Percentiles rank a stretch among this genome's conserved stretches.
These are phyloP conservation scores for Leptarthrus brevirostris DNA, from an alignment of 2,888 invertebrate genomes.

Conservation along the genomic window DNA sequence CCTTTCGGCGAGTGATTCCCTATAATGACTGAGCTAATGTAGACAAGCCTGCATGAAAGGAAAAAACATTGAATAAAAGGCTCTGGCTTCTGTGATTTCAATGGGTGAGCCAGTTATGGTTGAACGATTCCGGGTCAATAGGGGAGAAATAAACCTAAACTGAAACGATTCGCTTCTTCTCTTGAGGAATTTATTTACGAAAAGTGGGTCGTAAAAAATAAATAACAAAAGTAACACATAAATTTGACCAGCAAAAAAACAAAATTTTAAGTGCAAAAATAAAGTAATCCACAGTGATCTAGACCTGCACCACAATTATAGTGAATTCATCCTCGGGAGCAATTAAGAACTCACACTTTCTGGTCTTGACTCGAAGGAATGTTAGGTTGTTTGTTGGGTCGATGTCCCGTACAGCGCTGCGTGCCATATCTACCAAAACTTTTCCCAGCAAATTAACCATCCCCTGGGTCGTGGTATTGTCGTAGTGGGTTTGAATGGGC, in stretches of 20 bases:
- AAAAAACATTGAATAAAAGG: constrained; percentile 8
- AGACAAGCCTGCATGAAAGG: background rate
- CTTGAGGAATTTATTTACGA: constrained; percentile 14
- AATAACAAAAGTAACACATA: background rate
- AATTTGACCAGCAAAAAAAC: background rate
- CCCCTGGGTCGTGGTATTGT: constrained; percentile 61
- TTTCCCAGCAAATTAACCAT: constrained; percentile 57
- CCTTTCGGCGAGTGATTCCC: background rate
- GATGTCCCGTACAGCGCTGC: constrained; percentile 62
- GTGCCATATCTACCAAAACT: background rate
- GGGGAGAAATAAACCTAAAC: background rate
- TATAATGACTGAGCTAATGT: background rate
- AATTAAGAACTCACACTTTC: constrained; percentile 62
- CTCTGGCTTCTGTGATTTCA: constrained; percentile 18
- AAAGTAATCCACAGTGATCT: background rate
- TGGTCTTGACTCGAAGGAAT: constrained; percentile 63
- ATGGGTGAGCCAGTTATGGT: background rate
- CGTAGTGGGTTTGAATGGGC: constrained; percentile 60
- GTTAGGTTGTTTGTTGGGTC: constrained; percentile 62
- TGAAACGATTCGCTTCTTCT: constrained; percentile 8
- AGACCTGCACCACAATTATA: constrained; percentile 58
- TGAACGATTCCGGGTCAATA: constrained; percentile 26
- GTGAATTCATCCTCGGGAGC: constrained; percentile 63
- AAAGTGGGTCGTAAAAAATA: constrained; percentile 5
- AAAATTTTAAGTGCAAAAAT: background rate